phyloP scores from a whole-genome alignment of 2,797 vertebrate species.

The Bradypodion ventrale region DNA sequence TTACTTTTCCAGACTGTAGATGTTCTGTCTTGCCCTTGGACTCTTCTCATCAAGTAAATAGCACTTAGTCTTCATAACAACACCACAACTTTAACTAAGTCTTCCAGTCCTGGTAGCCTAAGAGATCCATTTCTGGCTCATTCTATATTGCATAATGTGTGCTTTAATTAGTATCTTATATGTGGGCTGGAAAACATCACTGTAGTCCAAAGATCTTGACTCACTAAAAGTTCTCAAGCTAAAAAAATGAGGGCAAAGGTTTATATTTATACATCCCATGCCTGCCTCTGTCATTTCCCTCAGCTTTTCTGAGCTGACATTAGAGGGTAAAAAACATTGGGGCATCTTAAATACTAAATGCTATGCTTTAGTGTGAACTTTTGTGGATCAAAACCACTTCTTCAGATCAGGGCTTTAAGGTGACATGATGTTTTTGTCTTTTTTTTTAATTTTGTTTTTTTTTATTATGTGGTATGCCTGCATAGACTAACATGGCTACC shows the following conservation, averaged over 20 bases:
- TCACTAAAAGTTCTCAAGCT: background rate
- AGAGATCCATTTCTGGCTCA: background rate
- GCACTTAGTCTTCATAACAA: background rate
- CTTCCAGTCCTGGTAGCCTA: background rate
- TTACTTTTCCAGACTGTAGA: conserved; percentile 2
- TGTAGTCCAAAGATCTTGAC: background rate
- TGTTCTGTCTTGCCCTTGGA: background rate
- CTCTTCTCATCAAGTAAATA: background rate
- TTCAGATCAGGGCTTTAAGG: too few relatives aligned
- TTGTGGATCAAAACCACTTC: too few relatives aligned
- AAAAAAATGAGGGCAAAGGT: background rate
- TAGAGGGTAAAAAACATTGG: too few relatives aligned
- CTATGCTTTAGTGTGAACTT: too few relatives aligned
- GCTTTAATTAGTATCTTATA: background rate
- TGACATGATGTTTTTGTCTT: too few relatives aligned
- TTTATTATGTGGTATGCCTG: too few relatives aligned
- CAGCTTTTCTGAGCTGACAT: background rate
- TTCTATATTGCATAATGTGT: background rate
- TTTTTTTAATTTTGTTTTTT: too few relatives aligned
- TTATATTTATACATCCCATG: background rate
- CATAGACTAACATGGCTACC: too few relatives aligned
- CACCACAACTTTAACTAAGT: background rate
- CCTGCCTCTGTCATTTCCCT: background rate
- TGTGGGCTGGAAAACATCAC: background rate
- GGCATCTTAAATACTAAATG: too few relatives aligned